Evolutionary conservation across 2,888 invertebrate genomes (phyloP), one percentile per base, ranked within the genome.

Genomic region (Lingula anatina): DNA sequence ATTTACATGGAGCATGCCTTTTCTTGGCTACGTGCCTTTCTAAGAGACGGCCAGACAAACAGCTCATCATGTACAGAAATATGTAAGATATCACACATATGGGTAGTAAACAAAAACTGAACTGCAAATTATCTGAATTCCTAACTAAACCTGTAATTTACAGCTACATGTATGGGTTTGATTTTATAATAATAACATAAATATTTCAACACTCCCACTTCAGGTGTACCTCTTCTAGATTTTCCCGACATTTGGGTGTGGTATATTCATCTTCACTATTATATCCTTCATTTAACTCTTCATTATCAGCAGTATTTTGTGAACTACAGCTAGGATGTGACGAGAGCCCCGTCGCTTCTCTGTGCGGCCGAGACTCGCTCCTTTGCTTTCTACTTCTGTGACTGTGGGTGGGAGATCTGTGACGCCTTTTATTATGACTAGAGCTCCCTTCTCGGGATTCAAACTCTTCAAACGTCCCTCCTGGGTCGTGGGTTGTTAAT

Each of bases 221-320:
- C 23, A 23, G 2, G 24, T 40, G 18, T 42, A 68, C 69, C 64
- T 69, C 68, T 41, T 64, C 63, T 35, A 63, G 57, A 52, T 69
- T 65, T 47, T 68, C 70, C 7, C 66, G 60, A 42, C 62, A 78
- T 76, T 66, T 59, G 18, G 82, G 81, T 46, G 81, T 68, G 41
- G 66, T 70, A 67, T 87, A 85, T 67, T 87, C 87, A 70, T 87
- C 87, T 27, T 84, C 86, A 60, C 86, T 86, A 63, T 87, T 87
- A 61, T 85, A 86, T 12, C 85, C 85, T 47, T 68, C 78, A 61
- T 59, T 70, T 59, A 69, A 67, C 53, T 79, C 78, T 47, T 73
- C 70, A 26, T 68, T 57, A 25, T 65, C 65, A 18, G 54, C 46
- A 23, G 56, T 15, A 15, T 9, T 12, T n/a, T n/a, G n/a, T 21